These are phyloP conservation scores for Fundulus diaphanus DNA, from an alignment of 2,797 vertebrate species.

Conservation along the genomic window DNA sequence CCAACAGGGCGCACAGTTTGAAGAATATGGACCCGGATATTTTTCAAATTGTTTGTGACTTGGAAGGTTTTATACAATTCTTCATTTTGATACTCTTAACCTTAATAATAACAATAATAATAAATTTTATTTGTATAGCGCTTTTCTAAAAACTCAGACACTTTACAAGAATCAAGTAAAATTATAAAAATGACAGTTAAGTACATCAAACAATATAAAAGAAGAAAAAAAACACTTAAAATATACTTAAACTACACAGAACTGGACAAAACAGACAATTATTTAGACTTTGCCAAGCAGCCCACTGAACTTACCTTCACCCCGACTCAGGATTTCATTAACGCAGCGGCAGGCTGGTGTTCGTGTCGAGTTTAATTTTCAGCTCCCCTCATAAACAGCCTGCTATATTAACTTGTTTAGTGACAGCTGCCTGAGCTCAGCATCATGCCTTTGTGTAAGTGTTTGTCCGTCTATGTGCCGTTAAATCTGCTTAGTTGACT, in stretches of 20 bases:
- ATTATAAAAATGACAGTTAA: too few relatives aligned
- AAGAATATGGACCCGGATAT: not conserved
- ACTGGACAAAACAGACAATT: constrained; percentile 17
- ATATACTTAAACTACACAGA: too few relatives aligned
- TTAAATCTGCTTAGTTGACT: constrained; percentile 65
- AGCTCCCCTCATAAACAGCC: constrained; percentile 84
- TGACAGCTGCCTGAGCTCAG: constrained; percentile 82
- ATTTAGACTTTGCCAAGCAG: constrained; percentile 42
- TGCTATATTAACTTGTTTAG: constrained; percentile 88
- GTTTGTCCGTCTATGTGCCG: constrained; percentile 54
- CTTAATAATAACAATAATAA: too few relatives aligned
- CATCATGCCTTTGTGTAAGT: constrained; percentile 60
- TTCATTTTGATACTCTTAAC: not conserved
- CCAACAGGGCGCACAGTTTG: not conserved
- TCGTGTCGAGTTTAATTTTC: constrained; percentile 82
- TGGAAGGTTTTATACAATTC: not conserved
- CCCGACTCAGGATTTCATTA: constrained; percentile 84
- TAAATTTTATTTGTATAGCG: too few relatives aligned
- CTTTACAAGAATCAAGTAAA: too few relatives aligned
- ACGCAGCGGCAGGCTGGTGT: constrained; percentile 83
- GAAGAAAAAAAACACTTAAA: too few relatives aligned
- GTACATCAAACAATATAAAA: too few relatives aligned
- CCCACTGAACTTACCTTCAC: constrained; percentile 84
- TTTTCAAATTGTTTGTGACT: not conserved
- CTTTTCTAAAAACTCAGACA: too few relatives aligned